These are phyloP conservation scores for Strigamia maritima DNA, from an alignment of 2,888 invertebrate genomes.

Conservation along the genomic window DNA sequence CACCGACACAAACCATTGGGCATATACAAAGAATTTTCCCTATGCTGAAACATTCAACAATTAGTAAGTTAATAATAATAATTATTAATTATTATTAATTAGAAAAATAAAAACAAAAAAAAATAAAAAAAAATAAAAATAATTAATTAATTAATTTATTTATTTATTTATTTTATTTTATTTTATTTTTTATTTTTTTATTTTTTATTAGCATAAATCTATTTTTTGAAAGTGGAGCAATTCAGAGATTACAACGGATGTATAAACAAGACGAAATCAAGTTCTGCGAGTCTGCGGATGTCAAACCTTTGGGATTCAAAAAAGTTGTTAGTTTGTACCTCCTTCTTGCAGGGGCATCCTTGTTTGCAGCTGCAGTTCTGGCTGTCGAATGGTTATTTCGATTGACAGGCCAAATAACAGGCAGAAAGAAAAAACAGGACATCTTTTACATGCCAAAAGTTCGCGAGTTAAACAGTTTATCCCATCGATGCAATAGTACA, in stretches of 20 bases:
- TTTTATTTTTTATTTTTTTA: neutral
- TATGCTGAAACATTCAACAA: slow-evolving; percentile 6
- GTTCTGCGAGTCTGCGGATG: neutral
- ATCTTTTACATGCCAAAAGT: too few relatives aligned
- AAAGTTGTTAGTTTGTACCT: slow-evolving; percentile 28
- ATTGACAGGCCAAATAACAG: neutral
- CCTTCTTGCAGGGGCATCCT: neutral
- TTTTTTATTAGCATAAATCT: slow-evolving; percentile 2
- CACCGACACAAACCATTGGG: neutral
- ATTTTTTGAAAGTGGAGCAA: slow-evolving; percentile 1
- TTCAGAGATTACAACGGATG: neutral
- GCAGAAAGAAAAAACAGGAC: too few relatives aligned
- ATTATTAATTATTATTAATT: too few relatives aligned
- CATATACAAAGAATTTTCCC: neutral
- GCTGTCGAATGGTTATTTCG: neutral
- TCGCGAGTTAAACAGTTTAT: too few relatives aligned
- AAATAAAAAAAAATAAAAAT: too few relatives aligned
- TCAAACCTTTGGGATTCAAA: slow-evolving; percentile 15
- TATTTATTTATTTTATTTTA: too few relatives aligned
- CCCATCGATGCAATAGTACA: too few relatives aligned
- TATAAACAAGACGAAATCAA: slow-evolving; percentile 25
- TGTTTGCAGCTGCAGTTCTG: neutral
- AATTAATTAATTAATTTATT: too few relatives aligned
- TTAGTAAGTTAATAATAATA: neutral
- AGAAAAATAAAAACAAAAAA: too few relatives aligned